Base-by-base conservation (phyloP, 2,888 invertebrate genomes). In the Terebella lapidaria region DNA sequence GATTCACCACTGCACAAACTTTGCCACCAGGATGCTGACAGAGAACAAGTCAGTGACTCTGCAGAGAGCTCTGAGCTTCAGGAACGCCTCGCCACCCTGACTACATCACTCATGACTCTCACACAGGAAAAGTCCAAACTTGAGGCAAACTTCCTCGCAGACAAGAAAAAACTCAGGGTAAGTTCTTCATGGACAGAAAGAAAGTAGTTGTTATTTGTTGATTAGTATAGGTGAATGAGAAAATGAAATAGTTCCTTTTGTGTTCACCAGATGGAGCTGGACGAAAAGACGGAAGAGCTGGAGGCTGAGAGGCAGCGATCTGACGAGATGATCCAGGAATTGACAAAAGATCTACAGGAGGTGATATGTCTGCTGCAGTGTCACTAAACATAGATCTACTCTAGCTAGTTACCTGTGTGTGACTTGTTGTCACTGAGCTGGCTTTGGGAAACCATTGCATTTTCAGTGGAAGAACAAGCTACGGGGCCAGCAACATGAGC, bases 111-210 rank as follows among this genome's bases (percentile, higher is more conserved):
- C 53, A 86, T 89, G 0, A 90, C 90, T 0, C 81, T 93, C 29
- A 87, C 90, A 0, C 87, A 88, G 2, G 92, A 92, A 77, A 93
- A 92, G 74, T 87, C 89, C 1, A 86, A 89, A 51, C 88, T 91
- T 86, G 92, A 93, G 80, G 88, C 89, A 56, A 89, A 87, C 49
- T 92, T 90, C 77, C 88, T 90, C 49, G 77, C 81, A n/a, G 84
- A 84, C 60, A 81, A 82, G 61, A 83, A 81, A 63, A 72, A 75
- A 54, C 69, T 83, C 15, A 71, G 79, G 70, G 82, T 78, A 59
- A 56, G 54, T 57, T n/a, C n/a, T 47, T 35, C 22, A 49, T 35
- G 35, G n/a, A n/a, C n/a, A n/a, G n/a, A n/a, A n/a, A n/a, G n/a
- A n/a, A n/a, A n/a, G n/a, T n/a, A n/a, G n/a, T n/a, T n/a, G n/a